Conservation (phyloP, 2,797 vertebrate species). For the Macrochelys suwanniensis region DNA sequence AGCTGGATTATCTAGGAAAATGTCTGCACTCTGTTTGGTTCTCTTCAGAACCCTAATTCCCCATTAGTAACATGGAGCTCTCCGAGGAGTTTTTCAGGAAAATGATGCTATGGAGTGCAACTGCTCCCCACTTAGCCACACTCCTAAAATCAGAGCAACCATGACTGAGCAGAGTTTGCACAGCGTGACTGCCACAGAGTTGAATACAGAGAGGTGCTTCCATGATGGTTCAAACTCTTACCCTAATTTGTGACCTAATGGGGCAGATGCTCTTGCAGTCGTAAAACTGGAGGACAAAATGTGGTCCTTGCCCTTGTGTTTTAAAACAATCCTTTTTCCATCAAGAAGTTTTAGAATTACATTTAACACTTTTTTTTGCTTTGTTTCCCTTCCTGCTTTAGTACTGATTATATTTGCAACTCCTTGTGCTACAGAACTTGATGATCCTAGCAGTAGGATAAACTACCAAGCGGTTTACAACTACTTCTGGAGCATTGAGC, state of each 20-base stretch:
- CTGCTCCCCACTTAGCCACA: accelerated
- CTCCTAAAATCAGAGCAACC: background rate
- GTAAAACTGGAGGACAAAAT: background rate
- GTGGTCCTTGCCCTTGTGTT: background rate
- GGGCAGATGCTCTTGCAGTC: background rate
- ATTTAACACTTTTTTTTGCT: background rate
- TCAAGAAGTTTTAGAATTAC: background rate
- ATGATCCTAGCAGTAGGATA: background rate
- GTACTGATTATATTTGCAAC: background rate
- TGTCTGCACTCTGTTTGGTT: background rate
- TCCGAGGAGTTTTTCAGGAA: background rate
- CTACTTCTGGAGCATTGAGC: background rate
- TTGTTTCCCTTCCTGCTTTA: background rate
- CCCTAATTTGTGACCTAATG: background rate
- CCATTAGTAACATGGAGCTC: background rate
- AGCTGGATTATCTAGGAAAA: background rate
- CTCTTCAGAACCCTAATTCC: background rate
- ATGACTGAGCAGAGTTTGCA: background rate
- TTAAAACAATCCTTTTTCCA: background rate
- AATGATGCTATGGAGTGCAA: background rate
- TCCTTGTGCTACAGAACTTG: background rate
- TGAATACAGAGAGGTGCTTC: background rate
- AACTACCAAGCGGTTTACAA: background rate
- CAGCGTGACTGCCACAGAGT: background rate
- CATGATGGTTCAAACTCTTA: accelerated